Evolutionary conservation across 37 sponge, comb jelly and placozoan genomes (phyloP), one percentile per base, ranked within the genome.

Genomic region (Hormiphora californensis): DNA sequence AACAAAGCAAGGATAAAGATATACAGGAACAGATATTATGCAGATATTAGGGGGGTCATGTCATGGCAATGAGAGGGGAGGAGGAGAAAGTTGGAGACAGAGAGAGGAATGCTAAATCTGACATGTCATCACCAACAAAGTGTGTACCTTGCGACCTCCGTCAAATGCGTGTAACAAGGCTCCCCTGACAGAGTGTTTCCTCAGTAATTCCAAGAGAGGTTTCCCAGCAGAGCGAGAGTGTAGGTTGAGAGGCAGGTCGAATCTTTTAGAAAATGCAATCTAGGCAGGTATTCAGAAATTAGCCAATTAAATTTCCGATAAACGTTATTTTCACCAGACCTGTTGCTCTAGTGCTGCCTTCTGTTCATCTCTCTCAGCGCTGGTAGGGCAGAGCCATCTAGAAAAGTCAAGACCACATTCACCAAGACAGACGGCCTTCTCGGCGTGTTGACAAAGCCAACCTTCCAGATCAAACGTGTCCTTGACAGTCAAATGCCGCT

Each of bases 151-250:
- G 44, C 33, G 40, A 41, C 61, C 46, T 0, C 88, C 88, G 43
- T 88, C 88, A 54, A 88, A 88, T 54, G 88, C 88, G 85, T 88
- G 88, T n/a, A 88, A 54, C 3, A 88, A 25, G 4, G 78, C 88
- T 23, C 54, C 57, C 12, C 28, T 40, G 23, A 51, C 78, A 73
- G 44, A 22, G 8, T 54, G 41, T 54, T 68, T 21, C 27, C 33
- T 88, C 17, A 88, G 33, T 5, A 78, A 7, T 2, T 86, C 33
- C 5, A 88, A 33, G 12, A 63, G 59, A 19, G 88, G 88, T 39
- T 63, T 46, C 1, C 88, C 88, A 40, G 88, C 88, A 33, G 88
- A 88, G 31, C 88, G 41, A 23, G 88, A 88, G 27, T 88, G 88
- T 7, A 88, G 33, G 54, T 88, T 88, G 5, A 88, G 34, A 23